Conservation (phyloP, 2,888 invertebrate species). For the Cataglyphis rosenhaueri region DNA sequence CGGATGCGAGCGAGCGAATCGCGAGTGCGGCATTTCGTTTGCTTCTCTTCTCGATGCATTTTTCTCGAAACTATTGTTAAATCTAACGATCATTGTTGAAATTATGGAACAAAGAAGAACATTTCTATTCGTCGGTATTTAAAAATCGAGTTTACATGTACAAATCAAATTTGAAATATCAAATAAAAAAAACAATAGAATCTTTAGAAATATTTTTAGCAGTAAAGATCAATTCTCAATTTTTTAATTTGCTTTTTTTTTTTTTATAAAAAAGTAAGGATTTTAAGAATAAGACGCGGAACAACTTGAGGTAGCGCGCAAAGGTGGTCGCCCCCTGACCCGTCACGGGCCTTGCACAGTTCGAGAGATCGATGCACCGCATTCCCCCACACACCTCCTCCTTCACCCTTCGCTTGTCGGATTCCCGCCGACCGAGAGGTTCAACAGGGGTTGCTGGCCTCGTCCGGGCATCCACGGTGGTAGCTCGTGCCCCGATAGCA, state of each 20-base stretch:
- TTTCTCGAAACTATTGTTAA: slow-evolving; percentile 31
- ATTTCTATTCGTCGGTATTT: not conserved
- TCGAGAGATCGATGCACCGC: slow-evolving; percentile 83
- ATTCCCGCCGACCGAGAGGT: slow-evolving; percentile 77
- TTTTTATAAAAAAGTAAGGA: not conserved
- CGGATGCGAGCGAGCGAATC: slow-evolving; percentile 9
- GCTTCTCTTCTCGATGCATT: slow-evolving; percentile 19
- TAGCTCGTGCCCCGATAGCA: slow-evolving; percentile 59
- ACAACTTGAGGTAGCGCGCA: slow-evolving; percentile 72
- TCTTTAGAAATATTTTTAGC: not conserved
- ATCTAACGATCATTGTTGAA: not conserved
- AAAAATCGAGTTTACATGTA: not conserved
- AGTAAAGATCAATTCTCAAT: not conserved
- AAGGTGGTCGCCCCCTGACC: slow-evolving; percentile 83
- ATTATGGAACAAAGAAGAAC: not conserved
- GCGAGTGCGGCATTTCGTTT: slow-evolving; percentile 22
- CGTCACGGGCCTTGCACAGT: slow-evolving; percentile 76
- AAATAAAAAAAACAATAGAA: not conserved
- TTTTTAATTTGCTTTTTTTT: not conserved
- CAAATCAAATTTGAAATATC: not conserved
- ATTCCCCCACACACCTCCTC: slow-evolving; percentile 64
- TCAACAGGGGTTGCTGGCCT: slow-evolving; percentile 84
- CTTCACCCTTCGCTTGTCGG: slow-evolving; percentile 66
- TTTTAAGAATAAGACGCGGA: slow-evolving; percentile 61
- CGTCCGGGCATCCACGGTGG: slow-evolving; percentile 80